A percentile compares a stretch with the other conserved stretches of the same genome.
phyloP scores from a whole-genome alignment of 37 sponge, comb jelly and placozoan species.

The Cliona cf. orientalis region DNA sequence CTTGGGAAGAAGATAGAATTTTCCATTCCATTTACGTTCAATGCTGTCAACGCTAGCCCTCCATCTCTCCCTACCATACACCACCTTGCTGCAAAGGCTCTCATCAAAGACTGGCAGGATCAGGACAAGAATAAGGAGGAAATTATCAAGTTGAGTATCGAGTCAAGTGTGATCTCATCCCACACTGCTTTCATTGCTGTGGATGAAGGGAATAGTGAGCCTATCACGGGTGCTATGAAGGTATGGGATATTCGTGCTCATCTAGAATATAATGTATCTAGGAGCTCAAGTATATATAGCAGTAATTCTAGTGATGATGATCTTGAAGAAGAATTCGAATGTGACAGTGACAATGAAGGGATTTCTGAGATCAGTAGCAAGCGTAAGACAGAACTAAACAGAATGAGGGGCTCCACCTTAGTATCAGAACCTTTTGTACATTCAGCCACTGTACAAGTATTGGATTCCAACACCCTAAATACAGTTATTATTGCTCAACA shows the following conservation, averaged over 20 bases:
- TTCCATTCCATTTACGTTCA: conserved; percentile 10
- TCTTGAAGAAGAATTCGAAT: too few species aligned
- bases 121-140: conserved; percentile 30
- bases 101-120: conserved; percentile 57
- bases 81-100: conserved; percentile 75
- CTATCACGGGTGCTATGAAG: conserved; percentile 58
- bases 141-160: conserved; percentile 67
- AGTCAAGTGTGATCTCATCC: conserved; percentile 62
- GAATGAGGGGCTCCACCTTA: too few species aligned
- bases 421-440: too few species aligned
- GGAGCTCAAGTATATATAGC: too few species aligned
- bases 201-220: conserved; percentile 57
- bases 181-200: conserved; percentile 75
- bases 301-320: too few species aligned
- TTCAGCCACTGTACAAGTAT: too few species aligned
- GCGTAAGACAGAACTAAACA: too few species aligned
- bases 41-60: neutral
- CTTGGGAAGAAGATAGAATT: conserved; percentile 33
- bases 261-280: too few species aligned
- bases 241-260: conserved; percentile 42
- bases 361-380: too few species aligned
- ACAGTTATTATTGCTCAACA: conserved; percentile 39
- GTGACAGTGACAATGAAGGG: too few species aligned
- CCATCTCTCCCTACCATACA: conserved; percentile 55
- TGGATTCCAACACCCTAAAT: neutral